These are phyloP conservation scores for Rhadina sibilatrix DNA, from an alignment of 2,113 vertebrate species.

Conservation along the genomic window DNA sequence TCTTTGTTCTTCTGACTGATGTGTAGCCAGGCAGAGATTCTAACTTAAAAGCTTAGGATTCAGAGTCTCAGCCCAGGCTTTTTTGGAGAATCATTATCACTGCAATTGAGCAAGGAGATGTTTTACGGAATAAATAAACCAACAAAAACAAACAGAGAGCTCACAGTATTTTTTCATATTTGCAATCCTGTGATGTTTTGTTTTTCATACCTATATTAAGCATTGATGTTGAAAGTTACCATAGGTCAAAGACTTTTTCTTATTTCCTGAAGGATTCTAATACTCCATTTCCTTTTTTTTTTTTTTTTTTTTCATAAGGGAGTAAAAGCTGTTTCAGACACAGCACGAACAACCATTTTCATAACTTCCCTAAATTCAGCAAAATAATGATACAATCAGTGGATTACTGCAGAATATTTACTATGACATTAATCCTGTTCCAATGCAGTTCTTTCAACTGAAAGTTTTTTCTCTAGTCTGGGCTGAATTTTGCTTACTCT, in stretches of 20 bases:
- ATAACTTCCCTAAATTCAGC: not conserved
- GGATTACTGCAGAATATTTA: not conserved
- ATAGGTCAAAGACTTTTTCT: not conserved
- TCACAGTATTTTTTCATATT: not conserved
- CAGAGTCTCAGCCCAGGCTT: not conserved
- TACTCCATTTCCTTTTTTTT: not conserved
- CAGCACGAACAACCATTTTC: not conserved
- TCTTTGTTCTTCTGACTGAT: conserved; percentile 34
- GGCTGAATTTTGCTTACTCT: not conserved
- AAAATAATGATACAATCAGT: not conserved
- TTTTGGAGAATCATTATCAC: conserved; percentile 9
- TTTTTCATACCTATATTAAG: conserved; percentile 17
- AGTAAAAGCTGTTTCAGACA: not conserved
- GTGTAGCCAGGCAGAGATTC: conserved; percentile 20
- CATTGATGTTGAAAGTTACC: not conserved
- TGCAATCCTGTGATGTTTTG: not conserved
- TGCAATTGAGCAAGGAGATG: not conserved
- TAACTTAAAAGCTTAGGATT: conserved; percentile 29
- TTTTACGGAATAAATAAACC: not conserved
- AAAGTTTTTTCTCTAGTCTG: not conserved
- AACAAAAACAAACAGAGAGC: conserved; percentile 26
- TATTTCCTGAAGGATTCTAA: not conserved
- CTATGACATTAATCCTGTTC: not conserved
- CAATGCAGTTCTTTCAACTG: not conserved
- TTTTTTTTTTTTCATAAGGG: not conserved